Conservation (phyloP, 2,888 invertebrate genomes). For the Caenorhabditis sp. region DNA sequence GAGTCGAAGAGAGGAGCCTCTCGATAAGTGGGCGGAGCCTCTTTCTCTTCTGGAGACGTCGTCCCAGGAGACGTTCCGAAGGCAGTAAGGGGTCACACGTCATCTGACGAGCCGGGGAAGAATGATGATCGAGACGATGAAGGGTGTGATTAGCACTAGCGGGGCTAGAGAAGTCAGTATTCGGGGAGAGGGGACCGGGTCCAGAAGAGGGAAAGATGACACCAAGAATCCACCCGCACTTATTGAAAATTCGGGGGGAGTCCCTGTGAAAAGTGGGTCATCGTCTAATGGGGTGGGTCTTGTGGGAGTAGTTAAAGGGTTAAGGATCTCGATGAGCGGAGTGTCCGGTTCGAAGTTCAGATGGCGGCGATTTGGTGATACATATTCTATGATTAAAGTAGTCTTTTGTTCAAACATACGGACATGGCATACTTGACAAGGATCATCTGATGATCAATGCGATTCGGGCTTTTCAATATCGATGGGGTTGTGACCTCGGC, state of each 20-base stretch:
- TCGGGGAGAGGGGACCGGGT: constrained; percentile 10
- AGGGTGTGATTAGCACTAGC: constrained; percentile 33
- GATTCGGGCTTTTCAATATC: no score
- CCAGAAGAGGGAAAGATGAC: constrained; percentile 36
- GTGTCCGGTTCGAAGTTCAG: no score
- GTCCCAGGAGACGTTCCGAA: constrained; percentile 1
- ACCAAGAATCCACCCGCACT: constrained; percentile 57
- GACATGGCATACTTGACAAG: no score
- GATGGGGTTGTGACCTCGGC: no score
- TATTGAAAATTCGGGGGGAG: no score
- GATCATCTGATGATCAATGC: no score
- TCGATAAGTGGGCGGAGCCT: constrained; percentile 8
- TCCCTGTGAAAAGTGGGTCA: constrained; percentile 18
- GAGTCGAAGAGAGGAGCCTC: background rate
- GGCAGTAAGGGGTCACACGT: constrained; percentile 40
- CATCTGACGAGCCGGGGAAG: constrained; percentile 25
- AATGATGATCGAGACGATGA: constrained; percentile 44
- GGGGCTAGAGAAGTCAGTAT: background rate
- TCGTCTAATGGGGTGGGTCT: background rate
- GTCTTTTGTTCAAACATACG: no score
- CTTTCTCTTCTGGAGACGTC: background rate
- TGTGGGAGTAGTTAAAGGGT: background rate
- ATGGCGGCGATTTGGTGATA: no score
- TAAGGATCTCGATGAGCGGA: no score
- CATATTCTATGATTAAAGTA: no score